Evolutionary conservation across 2,888 invertebrate genomes (phyloP), one percentile per base, ranked within the genome.

Genomic region (Caenorhabditis sulstoni): DNA sequence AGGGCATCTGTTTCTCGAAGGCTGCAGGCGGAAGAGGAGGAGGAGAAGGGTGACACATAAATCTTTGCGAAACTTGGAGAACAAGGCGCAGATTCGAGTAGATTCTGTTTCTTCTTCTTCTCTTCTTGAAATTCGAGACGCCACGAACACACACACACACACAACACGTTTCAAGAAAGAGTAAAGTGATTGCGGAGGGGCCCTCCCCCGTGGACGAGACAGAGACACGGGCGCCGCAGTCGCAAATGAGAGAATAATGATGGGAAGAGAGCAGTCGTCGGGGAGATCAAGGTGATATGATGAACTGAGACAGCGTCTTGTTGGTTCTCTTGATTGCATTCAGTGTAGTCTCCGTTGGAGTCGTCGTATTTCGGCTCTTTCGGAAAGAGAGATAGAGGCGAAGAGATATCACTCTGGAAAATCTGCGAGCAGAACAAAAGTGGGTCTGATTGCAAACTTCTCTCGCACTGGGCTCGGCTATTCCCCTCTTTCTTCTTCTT

Each of bases 51-150:
- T 47, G 59, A 61, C 35, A 70, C 61, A 57, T 37, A 55, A 71
- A 62, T 61, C 50, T 53, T 52, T 41, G 29, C 37, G 70, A 70
- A 70, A 70, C 70, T 70, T 61, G 70, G 61, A 70, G 61, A 70
- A 70, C 70, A 70, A 70, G 70, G 47, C 45, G 61, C 61, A 61
- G 59, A 29, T 29, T 45, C 57, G 39, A 39, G 57, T 62, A 55
- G 71, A 62, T 55, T 49, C 29, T 7, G 71, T 55, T 55, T 49
- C 29, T 7, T 29, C 29, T 7, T 29, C 29, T 29, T 29, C 29
- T 29, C 29, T 5, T 49, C 71, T 73, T 73, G 73, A 64, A 70
- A 74, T 71, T 66, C 64, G 79, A 75, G 75, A 70, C 50, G 57
- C 61, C 39, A 64, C 64, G 68, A 70, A 61, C 65, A 61, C 61